phyloP scores from a whole-genome alignment of 1,140 invertebrate species.

The Cecropterus lyciades region DNA sequence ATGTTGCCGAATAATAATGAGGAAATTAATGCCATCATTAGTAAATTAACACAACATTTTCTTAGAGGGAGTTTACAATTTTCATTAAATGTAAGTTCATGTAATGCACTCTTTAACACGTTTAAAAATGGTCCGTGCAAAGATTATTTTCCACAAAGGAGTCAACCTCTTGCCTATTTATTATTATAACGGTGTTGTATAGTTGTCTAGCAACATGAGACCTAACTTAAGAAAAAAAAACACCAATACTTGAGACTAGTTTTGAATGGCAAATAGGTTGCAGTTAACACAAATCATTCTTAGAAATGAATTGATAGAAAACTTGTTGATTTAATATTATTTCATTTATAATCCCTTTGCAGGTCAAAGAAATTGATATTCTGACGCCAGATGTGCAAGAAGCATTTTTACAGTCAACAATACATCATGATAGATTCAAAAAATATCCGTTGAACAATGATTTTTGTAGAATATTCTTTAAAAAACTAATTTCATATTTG shows the following conservation, averaged over 20 bases:
- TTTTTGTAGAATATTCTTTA: constrained; percentile 65
- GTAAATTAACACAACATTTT: constrained; percentile 39
- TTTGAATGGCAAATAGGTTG: too few relatives aligned
- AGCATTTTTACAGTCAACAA: constrained; percentile 55
- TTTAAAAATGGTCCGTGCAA: too few relatives aligned
- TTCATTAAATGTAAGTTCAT: constrained; percentile 37
- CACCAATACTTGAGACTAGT: too few relatives aligned
- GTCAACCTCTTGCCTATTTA: too few relatives aligned
- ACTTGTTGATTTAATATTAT: too few relatives aligned
- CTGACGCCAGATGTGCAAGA: constrained; percentile 58
- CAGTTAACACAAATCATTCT: too few relatives aligned
- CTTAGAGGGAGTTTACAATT: constrained; percentile 41
- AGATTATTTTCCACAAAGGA: too few relatives aligned
- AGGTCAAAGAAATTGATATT: constrained; percentile 52
- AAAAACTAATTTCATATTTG: constrained; percentile 61
- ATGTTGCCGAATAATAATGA: constrained; percentile 16
- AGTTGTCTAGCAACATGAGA: too few relatives aligned
- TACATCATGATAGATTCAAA: constrained; percentile 51
- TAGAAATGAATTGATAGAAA: too few relatives aligned
- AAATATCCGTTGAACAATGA: constrained; percentile 61
- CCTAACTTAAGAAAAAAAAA: too few relatives aligned
- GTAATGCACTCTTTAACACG: too few relatives aligned
- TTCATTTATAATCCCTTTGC: constrained; percentile 37
- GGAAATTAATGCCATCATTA: not conserved
- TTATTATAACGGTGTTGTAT: too few relatives aligned